phyloP scores from a whole-genome alignment of 1,140 invertebrate species.

The Cyclina sinensis region DNA sequence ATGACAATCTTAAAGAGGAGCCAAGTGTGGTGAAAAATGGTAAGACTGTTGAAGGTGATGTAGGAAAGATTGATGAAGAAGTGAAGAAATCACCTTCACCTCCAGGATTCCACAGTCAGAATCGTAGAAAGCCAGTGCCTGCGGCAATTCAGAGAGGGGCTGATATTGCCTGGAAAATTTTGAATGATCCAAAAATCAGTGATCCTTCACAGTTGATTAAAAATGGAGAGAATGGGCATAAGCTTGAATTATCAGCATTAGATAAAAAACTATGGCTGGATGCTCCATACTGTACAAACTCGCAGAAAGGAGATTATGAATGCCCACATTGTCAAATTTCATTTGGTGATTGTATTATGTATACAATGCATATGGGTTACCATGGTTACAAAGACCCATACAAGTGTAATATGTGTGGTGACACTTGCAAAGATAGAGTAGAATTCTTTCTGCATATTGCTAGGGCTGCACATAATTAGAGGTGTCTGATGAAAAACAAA shows the following conservation, averaged over 20 bases:
- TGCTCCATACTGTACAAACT: slow-evolving; percentile 47
- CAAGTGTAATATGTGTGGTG: slow-evolving; percentile 97
- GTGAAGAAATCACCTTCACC: not conserved
- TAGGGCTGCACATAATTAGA: slow-evolving; percentile 91
- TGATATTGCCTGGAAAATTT: slow-evolving; percentile 81
- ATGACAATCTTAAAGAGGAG: not conserved
- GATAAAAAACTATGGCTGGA: slow-evolving; percentile 53
- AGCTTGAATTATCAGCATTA: slow-evolving; percentile 27
- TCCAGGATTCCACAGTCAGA: slow-evolving; percentile 32
- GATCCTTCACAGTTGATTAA: slow-evolving; percentile 52
- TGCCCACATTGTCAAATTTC: slow-evolving; percentile 96
- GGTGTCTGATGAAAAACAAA: not conserved
- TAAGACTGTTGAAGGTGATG: slow-evolving; percentile 11
- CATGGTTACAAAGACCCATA: slow-evolving; percentile 96
- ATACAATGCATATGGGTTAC: slow-evolving; percentile 98
- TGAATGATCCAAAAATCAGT: slow-evolving; percentile 73
- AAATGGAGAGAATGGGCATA: slow-evolving; percentile 34
- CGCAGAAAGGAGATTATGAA: slow-evolving; percentile 86
- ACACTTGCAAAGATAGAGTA: slow-evolving; percentile 92
- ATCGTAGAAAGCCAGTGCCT: not conserved
- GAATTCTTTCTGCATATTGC: slow-evolving; percentile 97
- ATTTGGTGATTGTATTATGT: slow-evolving; percentile 96
- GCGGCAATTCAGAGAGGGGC: slow-evolving; percentile 75
- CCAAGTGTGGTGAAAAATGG: not conserved
- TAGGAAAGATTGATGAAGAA: slow-evolving; percentile 61